Evolutionary conservation across 2,888 invertebrate genomes (phyloP).

Genomic region (Aspidiotus destructor): DNA sequence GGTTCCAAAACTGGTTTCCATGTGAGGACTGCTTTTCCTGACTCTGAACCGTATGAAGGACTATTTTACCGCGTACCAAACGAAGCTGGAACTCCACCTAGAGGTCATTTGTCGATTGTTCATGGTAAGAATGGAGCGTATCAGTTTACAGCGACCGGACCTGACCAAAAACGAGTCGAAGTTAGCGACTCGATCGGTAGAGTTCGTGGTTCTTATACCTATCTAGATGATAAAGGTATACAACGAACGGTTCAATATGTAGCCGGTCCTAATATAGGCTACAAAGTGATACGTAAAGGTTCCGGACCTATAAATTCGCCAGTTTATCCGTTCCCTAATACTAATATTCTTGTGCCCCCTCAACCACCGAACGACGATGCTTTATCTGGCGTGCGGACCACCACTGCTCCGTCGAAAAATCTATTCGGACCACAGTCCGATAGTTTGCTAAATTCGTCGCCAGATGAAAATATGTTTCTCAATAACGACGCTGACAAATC

Average conservation of each 20-base stretch:
- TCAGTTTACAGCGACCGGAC: conserved; percentile 57
- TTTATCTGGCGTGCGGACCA: conserved; percentile 35
- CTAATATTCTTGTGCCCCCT: conserved; percentile 36
- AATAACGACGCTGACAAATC: not conserved
- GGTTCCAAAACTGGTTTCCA: conserved; percentile 67
- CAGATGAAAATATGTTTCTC: conserved; percentile 1
- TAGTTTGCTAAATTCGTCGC: not conserved
- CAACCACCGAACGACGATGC: conserved; percentile 32
- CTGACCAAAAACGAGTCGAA: conserved; percentile 65
- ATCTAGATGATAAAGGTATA: conserved; percentile 66
- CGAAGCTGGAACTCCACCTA: conserved; percentile 43
- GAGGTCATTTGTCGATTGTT: conserved; percentile 63
- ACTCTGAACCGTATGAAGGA: conserved; percentile 45
- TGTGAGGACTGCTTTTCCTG: conserved; percentile 58
- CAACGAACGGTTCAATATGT: conserved; percentile 68
- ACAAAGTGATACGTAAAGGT: conserved; percentile 60
- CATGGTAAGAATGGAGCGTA: conserved; percentile 64
- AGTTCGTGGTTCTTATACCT: conserved; percentile 66
- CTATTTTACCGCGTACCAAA: conserved; percentile 54
- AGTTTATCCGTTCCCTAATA: conserved; percentile 51
- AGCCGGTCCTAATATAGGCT: conserved; percentile 68
- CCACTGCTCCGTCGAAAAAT: conserved; percentile 36
- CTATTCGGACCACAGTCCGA: conserved; percentile 24
- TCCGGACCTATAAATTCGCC: conserved; percentile 57
- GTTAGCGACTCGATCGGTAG: conserved; percentile 61